These are phyloP conservation scores for Himalopsyche japonica DNA, from an alignment of 2,888 invertebrate genomes.

Conservation along the genomic window DNA sequence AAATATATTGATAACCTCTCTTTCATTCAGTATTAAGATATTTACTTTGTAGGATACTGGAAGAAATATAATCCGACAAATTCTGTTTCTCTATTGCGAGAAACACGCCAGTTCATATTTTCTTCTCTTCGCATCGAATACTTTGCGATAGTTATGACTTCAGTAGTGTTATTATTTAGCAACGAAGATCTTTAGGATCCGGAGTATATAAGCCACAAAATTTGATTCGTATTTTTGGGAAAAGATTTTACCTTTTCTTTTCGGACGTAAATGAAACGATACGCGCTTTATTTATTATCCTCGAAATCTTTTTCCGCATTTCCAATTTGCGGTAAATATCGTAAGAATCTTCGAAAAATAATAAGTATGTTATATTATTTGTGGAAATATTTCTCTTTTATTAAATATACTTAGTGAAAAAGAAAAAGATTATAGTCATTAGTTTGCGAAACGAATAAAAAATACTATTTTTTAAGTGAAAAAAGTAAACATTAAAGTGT, in stretches of 20 bases:
- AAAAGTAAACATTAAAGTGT: no score
- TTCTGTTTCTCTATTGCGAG: no score
- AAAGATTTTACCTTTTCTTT: neutral
- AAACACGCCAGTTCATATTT: neutral
- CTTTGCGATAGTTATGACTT: neutral
- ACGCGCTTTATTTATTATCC: neutral
- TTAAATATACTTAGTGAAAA: no score
- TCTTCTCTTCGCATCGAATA: neutral
- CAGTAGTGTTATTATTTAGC: neutral
- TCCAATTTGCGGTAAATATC: neutral
- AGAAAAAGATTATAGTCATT: no score
- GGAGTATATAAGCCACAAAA: neutral
- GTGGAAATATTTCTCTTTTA: no score
- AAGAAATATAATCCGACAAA: no score
- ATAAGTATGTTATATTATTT: neutral
- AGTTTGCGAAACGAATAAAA: no score
- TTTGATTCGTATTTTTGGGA: neutral
- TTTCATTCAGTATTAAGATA: no score
- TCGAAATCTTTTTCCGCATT: neutral
- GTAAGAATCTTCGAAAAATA: neutral
- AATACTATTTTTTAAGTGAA: no score
- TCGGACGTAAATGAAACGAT: neutral
- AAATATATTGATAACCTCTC: no score
- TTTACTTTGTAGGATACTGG: no score
- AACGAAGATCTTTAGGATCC: neutral